Base-by-base conservation (phyloP, 2,888 invertebrate genomes). In the Oligia latruncula region DNA sequence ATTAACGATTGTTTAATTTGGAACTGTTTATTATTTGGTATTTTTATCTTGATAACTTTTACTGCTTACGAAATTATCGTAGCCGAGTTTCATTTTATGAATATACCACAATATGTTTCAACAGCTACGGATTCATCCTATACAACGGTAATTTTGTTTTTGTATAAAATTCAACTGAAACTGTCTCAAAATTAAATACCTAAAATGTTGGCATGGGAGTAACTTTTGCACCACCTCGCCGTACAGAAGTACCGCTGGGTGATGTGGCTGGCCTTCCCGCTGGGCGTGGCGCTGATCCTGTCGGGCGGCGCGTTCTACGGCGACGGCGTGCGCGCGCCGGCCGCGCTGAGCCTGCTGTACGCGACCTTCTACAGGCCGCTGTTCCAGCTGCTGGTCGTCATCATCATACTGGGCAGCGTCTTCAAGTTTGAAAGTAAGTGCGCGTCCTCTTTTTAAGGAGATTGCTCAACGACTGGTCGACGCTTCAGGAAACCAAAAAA, bases 271-370 rank as follows among this genome's bases (percentile, higher is more conserved):
- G 0, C 87, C 15, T 90, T 96, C 77, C 96, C 96, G 0, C 68
- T 92, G 23, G 95, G 90, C 0, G 90, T 96, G 23, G 90, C 82
- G 0, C 90, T 95, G 64, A 94, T 97, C 55, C 91, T 97, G 4
- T 93, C 95, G 0, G 96, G 96, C 0, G 95, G 94, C 0, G 43
- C 95, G 79, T 96, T 96, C 92, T 97, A 96, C 90, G 55, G 74
- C 0, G 95, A 95, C 81, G 92, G 90, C 0, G 80, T 60, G 0
- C 75, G 84, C 0, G 89, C 91, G 0, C 83, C 94, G 0, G 68
- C 80, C 0, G 40, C 72, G 0, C 79, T 92, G 55, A 83, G 91
- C 4, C 86, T 95, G 4, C 11, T 93, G 3, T 96, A 96, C 88
- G 95, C 96, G 0, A 88, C 92, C 0, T 67, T 95, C 29, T 94